Base-by-base conservation (phyloP, 2,113 vertebrate genomes). In the Columba janthina region DNA sequence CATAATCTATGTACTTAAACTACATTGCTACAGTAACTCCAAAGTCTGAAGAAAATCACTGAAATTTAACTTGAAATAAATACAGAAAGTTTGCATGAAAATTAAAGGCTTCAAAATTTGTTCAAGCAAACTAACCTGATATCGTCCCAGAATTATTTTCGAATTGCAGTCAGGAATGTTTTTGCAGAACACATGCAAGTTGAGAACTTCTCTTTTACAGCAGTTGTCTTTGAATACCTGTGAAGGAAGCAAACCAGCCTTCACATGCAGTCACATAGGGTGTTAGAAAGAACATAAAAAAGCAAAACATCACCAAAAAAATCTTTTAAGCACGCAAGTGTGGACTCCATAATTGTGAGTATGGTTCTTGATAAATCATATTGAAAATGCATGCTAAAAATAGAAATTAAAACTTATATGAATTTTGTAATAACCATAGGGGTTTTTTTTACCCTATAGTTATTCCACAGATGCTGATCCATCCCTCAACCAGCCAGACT, bases 171-270 rank as follows among this genome's bases (percentile, higher is more conserved):
- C 90, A n/a, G 99, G 98, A 56, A 97, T 87, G 89, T 99, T 99
- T 95, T 97, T 98, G 93, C 99, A 99, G 97, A 98, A 98, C 8
- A 99, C 98, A 7, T 98, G 97, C 86, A 99, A 97, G 72, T 98
- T 99, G 78, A 98, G 98, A 91, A 99, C 98, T 97, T 99, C 99
- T 60, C 99, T 98, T 97, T 98, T 98, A 93, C 99, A 99, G 95
- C 99, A 99, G 91, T 98, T 99, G 87, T 99, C 99, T 97, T 98
- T 98, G 96, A 99, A 99, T 84, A 99, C 97, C 99, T 99, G 86
- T 70, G 95, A 97, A 80, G 92, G 46, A 96, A 92, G 72, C n/a
- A 94, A 93, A 26, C 13, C 36, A 56, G 60, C 16, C 24, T 75
- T 91, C 62, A 90, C 18, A 74, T 9, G 40, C 15, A 73, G 65